These are phyloP conservation scores for Centropyge bicolor DNA, from an alignment of 2,797 vertebrate species.

Conservation along the genomic window DNA sequence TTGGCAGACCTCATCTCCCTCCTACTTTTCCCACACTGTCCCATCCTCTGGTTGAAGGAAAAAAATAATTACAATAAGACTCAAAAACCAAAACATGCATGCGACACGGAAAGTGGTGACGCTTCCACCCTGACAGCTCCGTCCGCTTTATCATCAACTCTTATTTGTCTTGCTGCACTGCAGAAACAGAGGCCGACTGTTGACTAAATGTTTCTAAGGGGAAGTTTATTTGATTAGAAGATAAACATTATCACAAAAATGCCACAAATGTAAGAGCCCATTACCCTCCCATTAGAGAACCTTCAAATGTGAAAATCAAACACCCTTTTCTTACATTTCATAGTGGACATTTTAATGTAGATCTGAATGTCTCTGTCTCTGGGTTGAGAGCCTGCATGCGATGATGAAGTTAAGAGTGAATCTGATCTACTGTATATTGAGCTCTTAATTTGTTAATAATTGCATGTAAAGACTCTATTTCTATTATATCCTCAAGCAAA, in stretches of 20 bases:
- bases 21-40: slow-evolving; percentile 75
- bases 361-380: background rate
- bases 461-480: background rate
- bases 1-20: slow-evolving; percentile 49
- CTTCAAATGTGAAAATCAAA: background rate
- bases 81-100: slow-evolving; percentile 67
- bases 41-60: slow-evolving; percentile 69
- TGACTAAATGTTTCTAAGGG: background rate
- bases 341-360: background rate
- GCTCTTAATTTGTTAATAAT: slow-evolving; percentile 9
- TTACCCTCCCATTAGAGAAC: background rate
- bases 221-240: slow-evolving; percentile 4
- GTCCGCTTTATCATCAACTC: slow-evolving; percentile 40
- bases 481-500: background rate
- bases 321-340: background rate
- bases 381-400: background rate
- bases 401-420: background rate
- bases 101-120: slow-evolving; percentile 65
- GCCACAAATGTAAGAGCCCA: background rate
- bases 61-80: slow-evolving; percentile 65
- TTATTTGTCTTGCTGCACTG: slow-evolving; percentile 40
- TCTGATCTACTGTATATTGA: background rate
- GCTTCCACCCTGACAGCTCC: slow-evolving; percentile 54
- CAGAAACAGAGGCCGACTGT: background rate
- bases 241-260: slow-evolving; percentile 8